Percentiles rank a stretch among this genome's conserved stretches.
These are phyloP conservation scores for Caenorhabditis macrosperma DNA, from an alignment of 2,888 invertebrate genomes.

Conservation along the genomic window DNA sequence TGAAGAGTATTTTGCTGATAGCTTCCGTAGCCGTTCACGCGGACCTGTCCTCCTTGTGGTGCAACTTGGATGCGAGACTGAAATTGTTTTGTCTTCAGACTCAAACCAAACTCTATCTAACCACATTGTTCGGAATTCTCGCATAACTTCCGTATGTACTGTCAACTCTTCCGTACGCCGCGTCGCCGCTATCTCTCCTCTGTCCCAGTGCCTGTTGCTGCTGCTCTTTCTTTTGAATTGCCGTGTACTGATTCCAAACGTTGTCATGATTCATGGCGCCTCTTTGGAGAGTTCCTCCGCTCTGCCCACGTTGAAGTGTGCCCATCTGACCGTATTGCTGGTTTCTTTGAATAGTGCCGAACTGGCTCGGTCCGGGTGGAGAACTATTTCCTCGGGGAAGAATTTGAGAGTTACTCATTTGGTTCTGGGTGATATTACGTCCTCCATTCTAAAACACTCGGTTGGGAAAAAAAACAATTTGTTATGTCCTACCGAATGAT, in stretches of 20 bases:
- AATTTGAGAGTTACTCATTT: constrained; percentile 53
- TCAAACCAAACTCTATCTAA: constrained; percentile 17
- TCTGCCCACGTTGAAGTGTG: constrained; percentile 58
- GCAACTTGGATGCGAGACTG: constrained; percentile 63
- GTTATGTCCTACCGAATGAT: constrained; percentile 55
- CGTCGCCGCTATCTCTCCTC: constrained; percentile 60
- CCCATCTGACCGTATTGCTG: constrained; percentile 56
- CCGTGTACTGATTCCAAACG: constrained; percentile 68
- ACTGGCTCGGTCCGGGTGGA: constrained; percentile 60
- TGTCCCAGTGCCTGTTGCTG: constrained; percentile 48
- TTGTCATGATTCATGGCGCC: constrained; percentile 42
- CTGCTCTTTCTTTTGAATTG: constrained; percentile 67
- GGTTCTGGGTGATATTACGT: constrained; percentile 31
- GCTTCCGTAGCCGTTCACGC: constrained; percentile 50
- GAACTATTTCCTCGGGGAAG: constrained; percentile 65
- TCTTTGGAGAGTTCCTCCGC: constrained; percentile 58
- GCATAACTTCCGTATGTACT: constrained; percentile 68
- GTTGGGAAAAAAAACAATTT: not conserved
- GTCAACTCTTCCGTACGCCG: constrained; percentile 59
- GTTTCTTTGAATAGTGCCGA: constrained; percentile 56
- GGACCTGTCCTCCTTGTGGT: constrained; percentile 56
- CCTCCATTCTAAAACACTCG: constrained; percentile 34
- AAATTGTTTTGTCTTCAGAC: not conserved
- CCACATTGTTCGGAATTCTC: constrained; percentile 62
- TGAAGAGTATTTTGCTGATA: constrained; percentile 53